A percentile compares a stretch with the other conserved stretches of the same genome.
Conservation (phyloP, 2,797 vertebrate genomes). For the Protosalanx chinensis region DNA sequence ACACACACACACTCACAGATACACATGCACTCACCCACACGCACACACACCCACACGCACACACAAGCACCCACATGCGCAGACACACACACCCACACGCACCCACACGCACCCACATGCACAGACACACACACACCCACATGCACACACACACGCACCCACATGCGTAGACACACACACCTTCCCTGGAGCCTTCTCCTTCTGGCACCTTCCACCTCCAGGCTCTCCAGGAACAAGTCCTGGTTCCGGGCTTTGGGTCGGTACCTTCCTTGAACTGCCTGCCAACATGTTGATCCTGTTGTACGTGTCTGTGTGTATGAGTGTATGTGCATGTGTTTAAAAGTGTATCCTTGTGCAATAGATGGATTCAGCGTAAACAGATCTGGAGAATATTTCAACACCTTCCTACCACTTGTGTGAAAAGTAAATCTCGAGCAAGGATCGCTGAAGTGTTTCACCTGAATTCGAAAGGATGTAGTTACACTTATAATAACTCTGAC, state of each 20-base stretch:
- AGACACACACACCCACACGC: not conserved
- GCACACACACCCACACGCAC: not conserved
- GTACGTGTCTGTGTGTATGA: not conserved
- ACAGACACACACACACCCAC: not conserved
- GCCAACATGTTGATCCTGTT: not conserved
- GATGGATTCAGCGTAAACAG: not conserved
- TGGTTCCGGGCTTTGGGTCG: not conserved
- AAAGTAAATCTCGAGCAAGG: not conserved
- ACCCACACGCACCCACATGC: not conserved
- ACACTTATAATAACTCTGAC: no score
- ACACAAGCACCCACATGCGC: not conserved
- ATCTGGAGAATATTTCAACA: constrained; percentile 5
- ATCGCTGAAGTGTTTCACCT: no score
- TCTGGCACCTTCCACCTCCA: not conserved
- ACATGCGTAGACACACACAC: not conserved
- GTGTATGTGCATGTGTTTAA: not conserved
- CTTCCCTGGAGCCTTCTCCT: not conserved
- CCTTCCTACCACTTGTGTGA: not conserved
- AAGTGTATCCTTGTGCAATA: not conserved
- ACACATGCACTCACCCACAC: not conserved
- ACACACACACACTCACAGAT: not conserved
- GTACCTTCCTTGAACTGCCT: not conserved
- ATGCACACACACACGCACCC: not conserved
- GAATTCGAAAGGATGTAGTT: no score
- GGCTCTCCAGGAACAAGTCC: not conserved